These are phyloP conservation scores for Rhagonycha fulva DNA, from an alignment of 2,888 invertebrate species.

Conservation along the genomic window DNA sequence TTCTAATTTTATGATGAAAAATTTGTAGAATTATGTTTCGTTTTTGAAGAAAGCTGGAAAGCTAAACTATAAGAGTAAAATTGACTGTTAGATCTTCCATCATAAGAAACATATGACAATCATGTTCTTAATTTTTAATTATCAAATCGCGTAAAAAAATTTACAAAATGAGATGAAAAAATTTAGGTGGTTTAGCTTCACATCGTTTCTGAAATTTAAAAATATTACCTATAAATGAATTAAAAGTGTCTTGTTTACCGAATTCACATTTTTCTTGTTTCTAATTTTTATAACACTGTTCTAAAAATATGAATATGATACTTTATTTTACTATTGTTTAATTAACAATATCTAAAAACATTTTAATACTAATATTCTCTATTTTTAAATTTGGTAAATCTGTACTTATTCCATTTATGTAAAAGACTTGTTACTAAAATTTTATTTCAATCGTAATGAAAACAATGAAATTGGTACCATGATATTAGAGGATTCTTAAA, in stretches of 20 bases:
- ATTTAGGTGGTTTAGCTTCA: neutral
- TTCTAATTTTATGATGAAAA: neutral
- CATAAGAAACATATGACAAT: no score
- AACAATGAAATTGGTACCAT: neutral
- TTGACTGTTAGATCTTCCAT: no score
- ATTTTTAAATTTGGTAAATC: neutral
- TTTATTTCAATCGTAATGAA: neutral
- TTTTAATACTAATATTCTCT: neutral
- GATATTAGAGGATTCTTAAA: neutral
- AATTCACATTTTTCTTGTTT: neutral
- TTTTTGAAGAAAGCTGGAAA: neutral
- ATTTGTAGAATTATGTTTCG: neutral
- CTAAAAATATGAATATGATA: neutral
- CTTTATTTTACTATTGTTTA: neutral
- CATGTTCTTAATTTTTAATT: neutral
- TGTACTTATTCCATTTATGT: no score
- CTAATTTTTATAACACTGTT: neutral
- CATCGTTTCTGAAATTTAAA: neutral
- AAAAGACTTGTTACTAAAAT: neutral
- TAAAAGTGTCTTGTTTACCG: neutral
- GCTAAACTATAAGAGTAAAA: neutral
- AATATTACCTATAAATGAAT: neutral
- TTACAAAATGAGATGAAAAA: neutral
- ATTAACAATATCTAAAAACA: neutral
- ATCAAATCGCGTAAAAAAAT: no score